These are phyloP conservation scores for Iguana delicatissima DNA, from an alignment of 2,797 vertebrate species.

Conservation along the genomic window DNA sequence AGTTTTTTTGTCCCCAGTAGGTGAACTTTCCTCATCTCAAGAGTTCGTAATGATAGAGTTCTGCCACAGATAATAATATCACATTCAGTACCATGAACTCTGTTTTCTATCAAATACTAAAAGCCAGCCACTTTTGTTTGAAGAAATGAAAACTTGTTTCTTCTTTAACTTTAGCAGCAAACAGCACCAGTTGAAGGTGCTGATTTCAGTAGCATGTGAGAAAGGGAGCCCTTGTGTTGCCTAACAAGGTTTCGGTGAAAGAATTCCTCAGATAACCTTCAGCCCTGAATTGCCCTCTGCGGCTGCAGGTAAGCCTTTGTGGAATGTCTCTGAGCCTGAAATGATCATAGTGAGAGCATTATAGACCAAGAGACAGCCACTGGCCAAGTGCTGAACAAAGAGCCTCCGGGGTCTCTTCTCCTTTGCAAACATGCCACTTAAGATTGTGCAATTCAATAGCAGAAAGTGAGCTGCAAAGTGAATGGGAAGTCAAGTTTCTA, in stretches of 20 bases:
- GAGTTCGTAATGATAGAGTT: not conserved
- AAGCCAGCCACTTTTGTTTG: not conserved
- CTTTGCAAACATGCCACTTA: not conserved
- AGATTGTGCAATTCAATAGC: not conserved
- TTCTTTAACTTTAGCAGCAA: not conserved
- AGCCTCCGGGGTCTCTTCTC: not conserved
- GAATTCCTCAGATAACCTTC: not conserved
- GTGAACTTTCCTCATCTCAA: not conserved
- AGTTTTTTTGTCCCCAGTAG: too few species aligned
- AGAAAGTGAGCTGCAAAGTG: conserved; percentile 8
- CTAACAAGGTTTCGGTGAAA: not conserved
- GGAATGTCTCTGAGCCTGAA: not conserved
- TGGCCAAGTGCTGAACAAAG: not conserved
- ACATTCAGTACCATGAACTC: not conserved
- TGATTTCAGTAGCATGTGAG: conserved; percentile 5
- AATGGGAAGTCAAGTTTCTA: conserved; percentile 6
- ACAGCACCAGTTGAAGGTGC: not conserved
- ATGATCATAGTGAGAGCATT: not conserved
- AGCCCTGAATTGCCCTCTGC: not conserved
- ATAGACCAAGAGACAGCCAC: conserved; percentile 10
- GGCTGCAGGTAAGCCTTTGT: not conserved
- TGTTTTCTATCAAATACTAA: not conserved
- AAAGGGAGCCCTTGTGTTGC: not conserved
- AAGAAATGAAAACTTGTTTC: not conserved
- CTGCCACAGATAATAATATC: not conserved